Percentiles rank a stretch among this genome's conserved stretches.
phyloP scores from a whole-genome alignment of 2,888 invertebrate species.

The Chloromyia formosa region DNA sequence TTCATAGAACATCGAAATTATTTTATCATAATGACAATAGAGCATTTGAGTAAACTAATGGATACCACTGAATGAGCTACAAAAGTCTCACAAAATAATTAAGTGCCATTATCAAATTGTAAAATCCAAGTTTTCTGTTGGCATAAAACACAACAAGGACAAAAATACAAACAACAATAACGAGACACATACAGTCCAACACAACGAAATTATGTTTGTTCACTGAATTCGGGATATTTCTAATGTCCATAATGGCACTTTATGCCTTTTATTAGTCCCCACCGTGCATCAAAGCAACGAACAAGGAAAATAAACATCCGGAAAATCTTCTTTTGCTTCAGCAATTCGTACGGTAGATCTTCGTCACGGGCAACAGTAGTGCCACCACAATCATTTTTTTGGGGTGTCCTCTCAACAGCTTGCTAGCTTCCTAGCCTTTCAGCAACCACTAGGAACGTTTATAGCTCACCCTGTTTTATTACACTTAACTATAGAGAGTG shows the following conservation, averaged over 20 bases:
- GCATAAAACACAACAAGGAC: constrained; percentile 7
- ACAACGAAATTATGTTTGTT: constrained; percentile 10
- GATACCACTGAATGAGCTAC: constrained; percentile 8
- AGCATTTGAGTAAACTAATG: constrained; percentile 10
- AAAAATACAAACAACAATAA: too few relatives aligned
- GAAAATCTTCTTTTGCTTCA: constrained; percentile 3
- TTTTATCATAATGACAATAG: constrained; percentile 6
- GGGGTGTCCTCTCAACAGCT: background rate
- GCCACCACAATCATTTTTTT: background rate
- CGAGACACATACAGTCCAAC: background rate
- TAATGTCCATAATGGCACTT: constrained; percentile 33
- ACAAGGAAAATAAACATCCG: constrained; percentile 27
- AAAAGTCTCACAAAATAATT: constrained; percentile 15
- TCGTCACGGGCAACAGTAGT: background rate
- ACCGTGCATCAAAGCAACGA: background rate
- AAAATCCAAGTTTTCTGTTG: constrained; percentile 16
- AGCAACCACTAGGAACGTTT: constrained; percentile 18
- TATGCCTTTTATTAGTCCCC: constrained; percentile 11
- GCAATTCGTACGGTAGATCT: background rate
- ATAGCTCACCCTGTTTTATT: constrained; percentile 25
- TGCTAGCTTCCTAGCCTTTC: constrained; percentile 1
- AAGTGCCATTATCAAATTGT: constrained; percentile 32
- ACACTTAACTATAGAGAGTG: constrained; percentile 30
- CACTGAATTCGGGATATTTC: constrained; percentile 34
- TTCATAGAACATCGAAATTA: constrained; percentile 4